Evolutionary conservation across 37 sponge, comb jelly and placozoan species (phyloP).

Genomic region (Hormiphora californensis): DNA sequence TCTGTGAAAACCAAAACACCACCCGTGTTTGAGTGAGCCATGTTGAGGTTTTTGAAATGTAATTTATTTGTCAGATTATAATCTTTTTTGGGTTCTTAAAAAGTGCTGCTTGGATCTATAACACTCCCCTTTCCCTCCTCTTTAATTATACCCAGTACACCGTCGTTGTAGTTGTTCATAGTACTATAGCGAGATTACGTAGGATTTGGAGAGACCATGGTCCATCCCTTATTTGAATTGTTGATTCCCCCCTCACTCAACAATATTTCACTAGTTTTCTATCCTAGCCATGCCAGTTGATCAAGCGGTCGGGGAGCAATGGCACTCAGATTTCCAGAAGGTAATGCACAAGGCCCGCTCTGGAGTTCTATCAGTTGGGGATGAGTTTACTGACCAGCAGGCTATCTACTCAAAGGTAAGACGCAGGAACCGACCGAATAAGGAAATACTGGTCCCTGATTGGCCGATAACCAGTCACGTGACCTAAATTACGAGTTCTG

Average conservation of each 20-base stretch:
- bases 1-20: background rate
- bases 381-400: conserved; percentile 15
- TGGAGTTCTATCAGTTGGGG: background rate
- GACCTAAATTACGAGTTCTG: no score
- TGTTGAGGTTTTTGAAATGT: background rate
- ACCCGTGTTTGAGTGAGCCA: conserved; percentile 14
- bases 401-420: background rate
- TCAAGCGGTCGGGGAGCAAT: background rate
- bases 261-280: no score
- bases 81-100: background rate
- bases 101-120: no score
- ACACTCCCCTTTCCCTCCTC: no score
- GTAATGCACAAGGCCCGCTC: background rate
- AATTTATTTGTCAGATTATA: background rate
- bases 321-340: conserved; percentile 12
- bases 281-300: conserved; percentile 5
- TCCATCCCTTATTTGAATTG: no score
- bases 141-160: no score
- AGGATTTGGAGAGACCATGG: no score
- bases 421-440: background rate
- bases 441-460: no score
- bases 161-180: no score
- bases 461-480: no score
- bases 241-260: no score
- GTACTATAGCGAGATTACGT: no score